Evolutionary conservation across 2,888 invertebrate genomes (phyloP).

Genomic region (Lepidonotus clava): DNA sequence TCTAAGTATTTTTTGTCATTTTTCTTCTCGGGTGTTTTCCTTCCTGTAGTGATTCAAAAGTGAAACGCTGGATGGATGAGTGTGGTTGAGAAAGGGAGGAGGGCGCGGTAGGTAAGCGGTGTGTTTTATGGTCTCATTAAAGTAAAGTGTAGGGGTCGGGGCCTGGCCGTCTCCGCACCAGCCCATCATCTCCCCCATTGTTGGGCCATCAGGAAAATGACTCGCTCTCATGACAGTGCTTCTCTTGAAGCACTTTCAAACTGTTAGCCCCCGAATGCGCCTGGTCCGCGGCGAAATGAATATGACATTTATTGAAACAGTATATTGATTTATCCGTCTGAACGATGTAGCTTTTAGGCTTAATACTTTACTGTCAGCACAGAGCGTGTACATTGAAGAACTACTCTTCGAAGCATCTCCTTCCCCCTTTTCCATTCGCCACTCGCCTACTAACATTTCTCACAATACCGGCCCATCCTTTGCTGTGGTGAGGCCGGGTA

Average conservation of each 20-base stretch:
- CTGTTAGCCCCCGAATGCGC: conserved; percentile 10
- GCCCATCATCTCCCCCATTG: conserved; percentile 35
- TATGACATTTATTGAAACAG: conserved; percentile 54
- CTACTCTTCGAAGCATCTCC: background rate
- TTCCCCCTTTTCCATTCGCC: background rate
- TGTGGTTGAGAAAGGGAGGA: background rate
- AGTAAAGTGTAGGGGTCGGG: conserved; percentile 38
- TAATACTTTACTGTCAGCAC: conserved; percentile 33
- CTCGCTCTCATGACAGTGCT: conserved; percentile 50
- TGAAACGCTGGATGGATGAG: background rate
- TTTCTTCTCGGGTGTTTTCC: too few species aligned
- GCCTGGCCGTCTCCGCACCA: background rate
- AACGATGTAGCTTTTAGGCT: conserved; percentile 51
- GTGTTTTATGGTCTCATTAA: conserved; percentile 45
- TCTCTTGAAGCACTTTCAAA: conserved; percentile 54
- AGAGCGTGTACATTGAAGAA: background rate
- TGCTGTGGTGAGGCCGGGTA: background rate
- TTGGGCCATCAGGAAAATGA: conserved; percentile 48
- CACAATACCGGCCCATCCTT: background rate
- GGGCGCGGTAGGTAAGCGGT: conserved; percentile 24
- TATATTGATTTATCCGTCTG: conserved; percentile 49
- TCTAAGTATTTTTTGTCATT: too few species aligned
- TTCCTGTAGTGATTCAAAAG: background rate
- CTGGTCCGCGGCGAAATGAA: conserved; percentile 22
- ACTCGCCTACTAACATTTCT: background rate